A percentile compares a stretch with the other conserved stretches of the same genome.
These are phyloP conservation scores for Hypotaenidia okinawae DNA, from an alignment of 2,797 vertebrate species.

Conservation along the genomic window DNA sequence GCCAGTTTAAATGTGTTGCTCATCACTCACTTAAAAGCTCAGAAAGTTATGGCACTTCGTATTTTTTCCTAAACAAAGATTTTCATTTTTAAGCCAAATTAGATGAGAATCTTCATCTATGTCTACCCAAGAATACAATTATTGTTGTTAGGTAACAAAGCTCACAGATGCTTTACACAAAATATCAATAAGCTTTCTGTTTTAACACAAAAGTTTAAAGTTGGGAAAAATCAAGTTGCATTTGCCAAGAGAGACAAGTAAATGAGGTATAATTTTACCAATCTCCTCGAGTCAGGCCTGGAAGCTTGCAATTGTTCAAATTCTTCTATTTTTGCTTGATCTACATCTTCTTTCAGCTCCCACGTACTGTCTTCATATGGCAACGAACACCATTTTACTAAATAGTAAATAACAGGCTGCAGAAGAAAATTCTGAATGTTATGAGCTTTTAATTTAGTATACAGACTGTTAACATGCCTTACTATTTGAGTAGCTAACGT, in stretches of 20 bases:
- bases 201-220: background rate
- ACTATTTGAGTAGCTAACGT: background rate
- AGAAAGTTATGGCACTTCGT: background rate
- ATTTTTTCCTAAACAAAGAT: background rate
- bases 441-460: conserved; percentile 63
- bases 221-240: background rate
- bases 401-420: conserved; percentile 97
- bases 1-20: background rate
- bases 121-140: background rate
- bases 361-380: conserved; percentile 99
- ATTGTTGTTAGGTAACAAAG: background rate
- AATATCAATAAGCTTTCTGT: background rate
- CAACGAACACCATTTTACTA: conserved; percentile 99
- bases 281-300: conserved; percentile 87
- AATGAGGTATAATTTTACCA: conserved; percentile 82
- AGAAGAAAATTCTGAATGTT: conserved; percentile 74
- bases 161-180: background rate
- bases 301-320: conserved; percentile 96
- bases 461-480: conserved; percentile 9
- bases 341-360: conserved; percentile 98
- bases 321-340: conserved; percentile 98
- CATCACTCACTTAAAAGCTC: background rate
- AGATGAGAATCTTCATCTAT: background rate
- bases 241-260: conserved; percentile 38
- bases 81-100: background rate